Conservation (phyloP, 2,797 vertebrate species). For the Rousettus madagascariensis region DNA sequence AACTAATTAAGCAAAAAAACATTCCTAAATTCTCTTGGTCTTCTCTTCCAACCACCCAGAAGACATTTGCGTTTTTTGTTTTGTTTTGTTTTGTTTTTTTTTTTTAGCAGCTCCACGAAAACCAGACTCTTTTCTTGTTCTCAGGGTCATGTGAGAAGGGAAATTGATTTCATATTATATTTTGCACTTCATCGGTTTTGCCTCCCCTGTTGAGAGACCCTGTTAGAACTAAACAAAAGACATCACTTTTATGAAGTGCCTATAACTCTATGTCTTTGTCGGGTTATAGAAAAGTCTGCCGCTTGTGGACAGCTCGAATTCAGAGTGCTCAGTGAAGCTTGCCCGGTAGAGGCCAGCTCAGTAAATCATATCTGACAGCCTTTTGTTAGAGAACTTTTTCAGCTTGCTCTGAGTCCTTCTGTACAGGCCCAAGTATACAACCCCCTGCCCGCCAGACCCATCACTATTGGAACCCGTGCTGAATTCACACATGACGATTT, state of each 20-base stretch:
- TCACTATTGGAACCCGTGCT: conserved; percentile 6
- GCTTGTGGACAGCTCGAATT: conserved; percentile 86
- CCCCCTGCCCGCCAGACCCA: background rate
- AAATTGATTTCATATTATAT: conserved; percentile 85
- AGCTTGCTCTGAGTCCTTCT: background rate
- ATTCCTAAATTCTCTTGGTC: conserved; percentile 23
- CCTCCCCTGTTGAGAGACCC: conserved; percentile 80
- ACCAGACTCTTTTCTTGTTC: conserved; percentile 56
- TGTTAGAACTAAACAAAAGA: conserved; percentile 80
- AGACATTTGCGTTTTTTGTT: conserved; percentile 39
- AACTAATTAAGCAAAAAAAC: conserved; percentile 60
- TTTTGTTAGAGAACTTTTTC: conserved; percentile 83
- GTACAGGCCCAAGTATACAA: background rate
- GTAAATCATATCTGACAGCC: conserved; percentile 87
- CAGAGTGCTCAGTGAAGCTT: conserved; percentile 88
- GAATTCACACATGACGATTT: conserved; percentile 41
- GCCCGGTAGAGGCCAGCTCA: conserved; percentile 77
- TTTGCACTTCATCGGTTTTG: conserved; percentile 84
- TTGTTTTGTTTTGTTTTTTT: background rate
- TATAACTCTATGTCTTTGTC: conserved; percentile 82
- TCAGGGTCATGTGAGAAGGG: conserved; percentile 63
- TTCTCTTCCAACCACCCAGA: conserved; percentile 5
- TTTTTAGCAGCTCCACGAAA: background rate
- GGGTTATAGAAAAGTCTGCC: conserved; percentile 82
- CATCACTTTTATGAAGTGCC: conserved; percentile 81